A percentile compares a stretch with the other conserved stretches of the same genome.
Evolutionary conservation across 2,113 vertebrate species (phyloP).

Genomic region (Dinomys branickii): DNA sequence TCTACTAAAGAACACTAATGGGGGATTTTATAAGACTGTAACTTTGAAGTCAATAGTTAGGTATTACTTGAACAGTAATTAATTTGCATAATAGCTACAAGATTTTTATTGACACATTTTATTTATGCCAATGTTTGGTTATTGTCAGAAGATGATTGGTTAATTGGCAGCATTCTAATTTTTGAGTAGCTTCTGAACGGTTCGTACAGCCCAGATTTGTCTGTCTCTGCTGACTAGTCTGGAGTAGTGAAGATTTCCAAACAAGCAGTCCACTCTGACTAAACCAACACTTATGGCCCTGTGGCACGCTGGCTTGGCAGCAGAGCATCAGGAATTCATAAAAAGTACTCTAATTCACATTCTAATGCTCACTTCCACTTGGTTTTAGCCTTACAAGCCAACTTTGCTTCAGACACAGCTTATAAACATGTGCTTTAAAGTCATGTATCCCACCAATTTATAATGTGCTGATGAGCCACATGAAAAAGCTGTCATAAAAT

Average conservation of each 20-base stretch:
- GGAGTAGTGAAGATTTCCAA: not conserved
- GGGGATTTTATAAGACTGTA: not conserved
- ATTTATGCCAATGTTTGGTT: not conserved
- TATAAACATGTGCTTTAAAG: constrained; percentile 32
- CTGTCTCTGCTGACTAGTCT: not conserved
- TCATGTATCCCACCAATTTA: not conserved
- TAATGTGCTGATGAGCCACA: not conserved
- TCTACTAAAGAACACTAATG: not conserved
- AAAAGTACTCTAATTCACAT: not conserved
- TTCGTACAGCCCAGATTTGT: not conserved
- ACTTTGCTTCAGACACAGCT: not conserved
- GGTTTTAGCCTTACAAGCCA: not conserved
- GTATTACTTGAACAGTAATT: not conserved
- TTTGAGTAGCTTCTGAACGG: not conserved
- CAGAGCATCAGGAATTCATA: not conserved
- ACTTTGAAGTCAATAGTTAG: not conserved
- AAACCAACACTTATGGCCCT: not conserved
- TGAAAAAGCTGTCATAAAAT: not conserved
- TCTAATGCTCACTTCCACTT: not conserved
- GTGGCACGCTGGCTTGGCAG: not conserved
- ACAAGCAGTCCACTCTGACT: not conserved
- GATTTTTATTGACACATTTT: not conserved
- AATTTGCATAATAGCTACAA: not conserved
- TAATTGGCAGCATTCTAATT: not conserved
- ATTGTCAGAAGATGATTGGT: not conserved